Evolutionary conservation across 2,888 invertebrate genomes (phyloP).

Genomic region (Pharmacophagus antenor): DNA sequence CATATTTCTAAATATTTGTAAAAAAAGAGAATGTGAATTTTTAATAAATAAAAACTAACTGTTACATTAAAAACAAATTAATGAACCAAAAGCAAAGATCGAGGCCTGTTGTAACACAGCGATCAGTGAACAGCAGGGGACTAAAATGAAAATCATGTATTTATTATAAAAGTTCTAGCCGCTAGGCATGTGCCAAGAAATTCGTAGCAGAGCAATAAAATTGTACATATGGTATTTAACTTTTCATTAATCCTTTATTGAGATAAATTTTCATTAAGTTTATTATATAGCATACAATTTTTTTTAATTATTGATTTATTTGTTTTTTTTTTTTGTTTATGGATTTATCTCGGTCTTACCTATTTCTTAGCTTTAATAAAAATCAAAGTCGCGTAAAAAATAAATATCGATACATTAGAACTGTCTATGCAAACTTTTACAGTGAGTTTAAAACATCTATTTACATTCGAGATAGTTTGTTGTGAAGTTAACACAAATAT

Average conservation of each 20-base stretch:
- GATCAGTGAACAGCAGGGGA: constrained; percentile 50
- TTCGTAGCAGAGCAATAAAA: background rate
- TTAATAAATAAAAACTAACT: background rate
- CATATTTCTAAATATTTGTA: too few relatives aligned
- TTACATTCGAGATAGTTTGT: background rate
- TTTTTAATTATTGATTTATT: too few relatives aligned
- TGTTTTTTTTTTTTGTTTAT: too few relatives aligned
- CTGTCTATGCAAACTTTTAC: too few relatives aligned
- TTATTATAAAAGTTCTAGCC: constrained; percentile 41
- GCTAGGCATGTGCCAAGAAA: constrained; percentile 31
- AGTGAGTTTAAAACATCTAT: background rate
- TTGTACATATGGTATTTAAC: background rate
- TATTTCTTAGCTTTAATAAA: too few relatives aligned
- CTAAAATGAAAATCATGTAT: constrained; percentile 64
- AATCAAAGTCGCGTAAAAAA: too few relatives aligned
- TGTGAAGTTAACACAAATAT: background rate
- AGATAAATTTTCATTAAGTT: background rate
- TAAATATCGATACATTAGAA: too few relatives aligned
- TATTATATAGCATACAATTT: too few relatives aligned
- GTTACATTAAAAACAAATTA: background rate
- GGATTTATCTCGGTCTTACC: too few relatives aligned
- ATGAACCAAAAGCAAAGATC: background rate
- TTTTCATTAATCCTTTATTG: background rate
- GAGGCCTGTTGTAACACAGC: constrained; percentile 1
- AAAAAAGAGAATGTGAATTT: too few relatives aligned